Evolutionary conservation across 2,888 invertebrate species (phyloP).

Genomic region (Nasonovia ribisnigri): DNA sequence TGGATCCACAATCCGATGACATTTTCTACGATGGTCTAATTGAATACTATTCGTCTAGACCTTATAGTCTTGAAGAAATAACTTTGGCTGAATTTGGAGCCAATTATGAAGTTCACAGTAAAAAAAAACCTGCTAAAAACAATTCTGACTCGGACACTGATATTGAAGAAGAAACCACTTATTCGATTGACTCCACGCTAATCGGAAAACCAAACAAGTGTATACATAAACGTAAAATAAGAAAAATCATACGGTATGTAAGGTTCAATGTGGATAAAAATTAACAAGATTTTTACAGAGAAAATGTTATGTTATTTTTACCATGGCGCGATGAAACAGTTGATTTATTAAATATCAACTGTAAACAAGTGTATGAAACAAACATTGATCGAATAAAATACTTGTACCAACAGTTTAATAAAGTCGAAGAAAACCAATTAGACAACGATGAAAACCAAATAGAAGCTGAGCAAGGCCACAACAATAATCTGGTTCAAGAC

Average conservation of each 20-base stretch:
- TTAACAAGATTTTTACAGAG: background rate
- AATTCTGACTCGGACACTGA: background rate
- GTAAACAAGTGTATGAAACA: background rate
- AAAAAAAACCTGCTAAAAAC: background rate
- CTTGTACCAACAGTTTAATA: background rate
- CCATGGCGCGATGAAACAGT: slow-evolving; percentile 36
- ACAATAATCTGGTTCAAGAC: background rate
- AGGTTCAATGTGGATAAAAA: too few relatives aligned
- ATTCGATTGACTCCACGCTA: background rate
- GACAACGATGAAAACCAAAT: background rate
- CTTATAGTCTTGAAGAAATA: slow-evolving; percentile 68
- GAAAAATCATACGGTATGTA: background rate
- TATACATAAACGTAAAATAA: too few relatives aligned
- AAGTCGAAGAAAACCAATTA: background rate
- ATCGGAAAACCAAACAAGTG: background rate
- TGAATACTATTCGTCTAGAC: slow-evolving; percentile 68
- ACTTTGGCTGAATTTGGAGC: slow-evolving; percentile 69
- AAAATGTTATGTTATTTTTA: slow-evolving; percentile 41
- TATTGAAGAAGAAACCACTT: background rate
- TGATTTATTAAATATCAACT: slow-evolving; percentile 36
- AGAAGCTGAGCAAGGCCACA: background rate
- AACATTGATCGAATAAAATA: background rate
- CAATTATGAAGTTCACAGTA: slow-evolving; percentile 46
- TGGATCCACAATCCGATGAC: slow-evolving; percentile 38
- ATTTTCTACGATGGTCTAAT: slow-evolving; percentile 66